Conservation (phyloP, 2,888 invertebrate species). For the Papilio gigon region DNA sequence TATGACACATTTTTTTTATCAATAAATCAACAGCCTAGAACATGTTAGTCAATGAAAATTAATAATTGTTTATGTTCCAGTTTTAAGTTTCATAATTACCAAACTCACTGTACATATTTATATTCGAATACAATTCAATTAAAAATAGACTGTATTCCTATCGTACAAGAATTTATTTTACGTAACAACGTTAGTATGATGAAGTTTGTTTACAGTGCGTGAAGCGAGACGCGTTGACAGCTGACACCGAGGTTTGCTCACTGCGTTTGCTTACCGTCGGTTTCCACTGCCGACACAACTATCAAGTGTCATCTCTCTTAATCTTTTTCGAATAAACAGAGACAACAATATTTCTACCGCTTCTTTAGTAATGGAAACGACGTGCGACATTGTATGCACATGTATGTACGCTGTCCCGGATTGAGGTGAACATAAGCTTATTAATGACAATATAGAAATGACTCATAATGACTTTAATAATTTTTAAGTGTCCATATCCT, state of each 20-base stretch:
- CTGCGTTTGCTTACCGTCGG: constrained; percentile 9
- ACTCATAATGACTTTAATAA: too few species aligned
- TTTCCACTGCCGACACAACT: background rate
- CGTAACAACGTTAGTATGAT: background rate
- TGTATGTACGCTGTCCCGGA: background rate
- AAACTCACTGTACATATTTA: background rate
- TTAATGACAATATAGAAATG: background rate
- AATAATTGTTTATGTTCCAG: constrained; percentile 14
- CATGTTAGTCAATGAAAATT: constrained; percentile 24
- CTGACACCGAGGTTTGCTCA: constrained; percentile 28
- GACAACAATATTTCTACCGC: background rate
- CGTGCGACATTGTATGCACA: background rate
- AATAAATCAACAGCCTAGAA: constrained; percentile 14
- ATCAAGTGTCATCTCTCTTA: background rate
- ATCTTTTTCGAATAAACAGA: background rate
- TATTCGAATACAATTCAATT: background rate
- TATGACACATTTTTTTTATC: constrained; percentile 3
- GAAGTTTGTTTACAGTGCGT: constrained; percentile 26
- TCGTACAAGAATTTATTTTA: background rate
- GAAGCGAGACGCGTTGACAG: constrained; percentile 30
- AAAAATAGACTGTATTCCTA: background rate
- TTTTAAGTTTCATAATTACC: constrained; percentile 29
- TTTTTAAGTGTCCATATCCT: too few species aligned
- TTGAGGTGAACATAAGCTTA: background rate
- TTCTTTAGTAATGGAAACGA: background rate